Conservation (phyloP, 2,888 invertebrate species). For the Nemapogon koenigi region DNA sequence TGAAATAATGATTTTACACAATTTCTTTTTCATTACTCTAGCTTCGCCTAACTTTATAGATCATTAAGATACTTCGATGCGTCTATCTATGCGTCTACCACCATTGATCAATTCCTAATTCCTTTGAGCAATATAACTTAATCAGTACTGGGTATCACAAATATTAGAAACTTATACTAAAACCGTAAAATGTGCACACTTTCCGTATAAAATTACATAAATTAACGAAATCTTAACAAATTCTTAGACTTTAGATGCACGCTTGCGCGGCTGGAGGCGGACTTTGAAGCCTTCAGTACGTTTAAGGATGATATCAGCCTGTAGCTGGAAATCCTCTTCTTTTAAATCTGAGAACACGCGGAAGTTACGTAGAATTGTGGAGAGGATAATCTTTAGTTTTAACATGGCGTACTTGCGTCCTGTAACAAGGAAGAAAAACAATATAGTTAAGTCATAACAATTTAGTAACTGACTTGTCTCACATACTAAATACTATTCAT, state of each 20-base stretch:
- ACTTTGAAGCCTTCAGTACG: constrained; percentile 79
- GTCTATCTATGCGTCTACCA: too few relatives aligned
- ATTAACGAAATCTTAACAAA: background rate
- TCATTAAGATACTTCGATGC: too few relatives aligned
- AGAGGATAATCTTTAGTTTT: constrained; percentile 78
- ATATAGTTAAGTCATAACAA: too few relatives aligned
- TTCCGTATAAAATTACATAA: constrained; percentile 18
- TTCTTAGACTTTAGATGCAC: constrained; percentile 33
- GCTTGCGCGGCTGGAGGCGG: constrained; percentile 71
- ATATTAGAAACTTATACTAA: constrained; percentile 9
- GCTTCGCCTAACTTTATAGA: too few relatives aligned
- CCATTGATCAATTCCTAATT: too few relatives aligned
- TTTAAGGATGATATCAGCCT: constrained; percentile 80
- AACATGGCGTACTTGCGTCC: constrained; percentile 83
- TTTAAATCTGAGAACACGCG: constrained; percentile 71
- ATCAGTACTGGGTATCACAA: constrained; percentile 37
- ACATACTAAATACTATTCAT: too few relatives aligned
- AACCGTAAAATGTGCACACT: constrained; percentile 23
- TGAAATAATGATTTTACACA: too few relatives aligned
- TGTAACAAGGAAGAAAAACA: too few relatives aligned
- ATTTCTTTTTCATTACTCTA: too few relatives aligned
- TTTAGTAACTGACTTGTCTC: too few relatives aligned
- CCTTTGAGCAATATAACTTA: too few relatives aligned
- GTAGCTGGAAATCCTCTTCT: constrained; percentile 74
- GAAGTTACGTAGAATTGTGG: constrained; percentile 77